Evolutionary conservation across 2,797 vertebrate species (phyloP), one percentile per base, ranked within the genome.

Genomic region (Gymnoscopelus braueri): DNA sequence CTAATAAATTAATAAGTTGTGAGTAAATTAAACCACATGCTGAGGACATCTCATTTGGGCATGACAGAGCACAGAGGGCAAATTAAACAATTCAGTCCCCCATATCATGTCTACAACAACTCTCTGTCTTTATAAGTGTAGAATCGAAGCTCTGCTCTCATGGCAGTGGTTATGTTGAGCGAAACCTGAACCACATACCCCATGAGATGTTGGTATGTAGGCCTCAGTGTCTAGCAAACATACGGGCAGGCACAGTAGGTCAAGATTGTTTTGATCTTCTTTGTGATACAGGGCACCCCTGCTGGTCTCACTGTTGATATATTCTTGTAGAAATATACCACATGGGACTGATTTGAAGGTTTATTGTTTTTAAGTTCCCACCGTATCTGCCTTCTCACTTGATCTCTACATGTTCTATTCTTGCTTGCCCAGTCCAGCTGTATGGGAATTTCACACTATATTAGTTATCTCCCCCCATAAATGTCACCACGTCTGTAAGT

Each of bases 141-240:
- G 67, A 80, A 75, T 79, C 75, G 29, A 56, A 5, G 70, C 82
- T 72, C 53, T 65, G 44, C 68, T 77, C 73, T 85, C 6, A 10
- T 82, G 80, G 77, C 82, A 67, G 79, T 83, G 84, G 87, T 82
- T 79, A 79, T 81, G 82, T 74, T 72, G 85, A 80, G 69, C 83
- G 89, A 90, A 92, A 92, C 60, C 56, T 81, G 87, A 91, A 85
- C 86, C 77, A 19, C 19, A 2, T 55, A 72, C 69, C 70, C 80
- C 15, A 15, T 60, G 73, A 78, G 72, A 77, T 83, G 78, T 62
- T 79, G 87, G 81, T 76, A 86, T 89, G 75, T 74, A 65, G 60
- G 60, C 65, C 60, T 60, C 63, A 65, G 69, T 62, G 77, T 73
- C 11, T 71, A 58, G 60, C 74, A 67, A 77, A 75, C 63, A 19